Conservation (phyloP, 2,888 invertebrate species). For the Archips xylosteana region DNA sequence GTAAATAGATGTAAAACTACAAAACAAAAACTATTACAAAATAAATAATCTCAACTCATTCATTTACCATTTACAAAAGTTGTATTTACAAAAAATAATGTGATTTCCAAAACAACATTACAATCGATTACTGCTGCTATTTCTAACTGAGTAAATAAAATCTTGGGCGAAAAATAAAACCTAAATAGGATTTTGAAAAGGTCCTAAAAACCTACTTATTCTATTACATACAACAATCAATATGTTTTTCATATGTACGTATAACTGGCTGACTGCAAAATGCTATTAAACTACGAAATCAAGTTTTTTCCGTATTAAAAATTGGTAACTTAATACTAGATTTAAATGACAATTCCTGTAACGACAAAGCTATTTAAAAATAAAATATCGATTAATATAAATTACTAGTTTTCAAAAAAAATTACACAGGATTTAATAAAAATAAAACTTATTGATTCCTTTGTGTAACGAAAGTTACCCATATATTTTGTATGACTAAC, state of each 20-base stretch:
- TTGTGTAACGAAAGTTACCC: no score
- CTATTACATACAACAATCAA: background rate
- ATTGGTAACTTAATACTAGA: constrained; percentile 2
- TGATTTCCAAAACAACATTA: constrained; percentile 7
- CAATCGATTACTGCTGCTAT: constrained; percentile 19
- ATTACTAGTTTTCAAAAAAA: no score
- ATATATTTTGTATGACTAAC: no score
- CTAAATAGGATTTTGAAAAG: background rate
- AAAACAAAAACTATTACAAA: constrained; percentile 28
- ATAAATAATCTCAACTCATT: constrained; percentile 41
- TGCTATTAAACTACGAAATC: background rate
- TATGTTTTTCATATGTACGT: constrained; percentile 8
- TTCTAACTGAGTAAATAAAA: background rate
- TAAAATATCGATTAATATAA: no score
- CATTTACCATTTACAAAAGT: constrained; percentile 22
- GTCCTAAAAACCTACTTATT: background rate
- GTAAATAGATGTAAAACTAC: constrained; percentile 42
- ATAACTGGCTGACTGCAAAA: background rate
- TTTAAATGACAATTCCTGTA: background rate
- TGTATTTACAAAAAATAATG: constrained; percentile 27
- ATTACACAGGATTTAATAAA: no score
- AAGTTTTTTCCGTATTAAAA: background rate
- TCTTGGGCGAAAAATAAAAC: background rate
- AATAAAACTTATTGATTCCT: no score
- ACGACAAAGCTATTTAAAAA: no score